Percentiles rank a stretch among this genome's conserved stretches.
Conservation (phyloP, 2,797 vertebrate species). For the Clarias platycephalus region DNA sequence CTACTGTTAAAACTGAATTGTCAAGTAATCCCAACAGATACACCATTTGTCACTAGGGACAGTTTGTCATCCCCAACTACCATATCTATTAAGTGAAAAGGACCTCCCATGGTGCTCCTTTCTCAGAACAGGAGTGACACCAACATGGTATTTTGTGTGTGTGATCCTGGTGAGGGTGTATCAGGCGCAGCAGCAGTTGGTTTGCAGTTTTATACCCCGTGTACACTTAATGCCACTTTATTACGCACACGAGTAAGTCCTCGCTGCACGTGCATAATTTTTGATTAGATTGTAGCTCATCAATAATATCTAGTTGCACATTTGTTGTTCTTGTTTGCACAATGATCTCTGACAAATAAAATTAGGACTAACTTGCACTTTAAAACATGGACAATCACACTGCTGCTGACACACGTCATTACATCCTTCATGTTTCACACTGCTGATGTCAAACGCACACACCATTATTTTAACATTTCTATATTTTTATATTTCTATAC, state of each 20-base stretch:
- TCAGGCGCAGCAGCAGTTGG: not conserved
- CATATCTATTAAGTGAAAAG: not conserved
- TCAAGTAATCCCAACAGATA: not conserved
- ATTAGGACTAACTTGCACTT: too few species aligned
- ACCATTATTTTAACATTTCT: too few species aligned
- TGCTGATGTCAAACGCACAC: too few species aligned
- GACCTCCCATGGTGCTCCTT: conserved; percentile 13
- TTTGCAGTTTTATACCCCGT: not conserved
- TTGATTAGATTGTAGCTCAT: not conserved
- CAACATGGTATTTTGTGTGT: not conserved
- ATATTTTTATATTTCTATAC: too few species aligned
- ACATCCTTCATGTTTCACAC: too few species aligned
- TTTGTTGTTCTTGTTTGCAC: too few species aligned
- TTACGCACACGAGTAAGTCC: not conserved
- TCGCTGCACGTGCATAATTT: not conserved
- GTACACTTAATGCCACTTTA: not conserved
- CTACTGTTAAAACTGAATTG: conserved; percentile 4
- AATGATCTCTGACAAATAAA: too few species aligned
- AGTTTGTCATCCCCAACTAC: conserved; percentile 2
- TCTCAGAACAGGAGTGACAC: conserved; percentile 9
- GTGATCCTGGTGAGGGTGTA: not conserved
- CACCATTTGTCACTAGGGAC: not conserved
- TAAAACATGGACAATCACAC: too few species aligned
- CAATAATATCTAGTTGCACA: not conserved
- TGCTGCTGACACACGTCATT: too few species aligned